phyloP scores from a whole-genome alignment of 2,113 vertebrate species.

The Poeciliopsis prolifica region DNA sequence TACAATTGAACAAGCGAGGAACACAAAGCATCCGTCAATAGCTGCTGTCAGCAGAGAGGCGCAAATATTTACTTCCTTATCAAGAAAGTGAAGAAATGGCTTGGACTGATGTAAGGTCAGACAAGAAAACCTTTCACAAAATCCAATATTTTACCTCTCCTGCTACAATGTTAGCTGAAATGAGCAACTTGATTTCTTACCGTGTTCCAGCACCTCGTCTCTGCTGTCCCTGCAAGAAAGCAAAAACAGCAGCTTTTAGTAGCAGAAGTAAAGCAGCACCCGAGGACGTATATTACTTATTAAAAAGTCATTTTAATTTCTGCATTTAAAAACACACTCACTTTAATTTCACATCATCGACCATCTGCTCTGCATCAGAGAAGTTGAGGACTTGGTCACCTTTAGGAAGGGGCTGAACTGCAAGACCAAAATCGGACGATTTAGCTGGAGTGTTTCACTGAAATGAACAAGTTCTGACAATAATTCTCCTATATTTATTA shows the following conservation, averaged over 20 bases:
- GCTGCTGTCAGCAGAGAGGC: background rate
- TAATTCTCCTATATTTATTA: background rate
- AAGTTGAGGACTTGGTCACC: constrained; percentile 97
- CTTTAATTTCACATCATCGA: constrained; percentile 94
- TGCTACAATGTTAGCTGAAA: background rate
- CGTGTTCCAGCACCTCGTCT: constrained; percentile 93
- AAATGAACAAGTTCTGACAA: background rate
- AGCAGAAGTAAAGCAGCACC: background rate
- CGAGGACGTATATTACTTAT: background rate
- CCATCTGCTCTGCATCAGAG: constrained; percentile 93
- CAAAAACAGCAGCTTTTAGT: background rate
- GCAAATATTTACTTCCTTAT: background rate
- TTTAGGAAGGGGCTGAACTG: constrained; percentile 95
- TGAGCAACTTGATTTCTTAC: constrained; percentile 77
- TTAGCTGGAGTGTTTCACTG: background rate
- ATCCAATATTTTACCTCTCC: background rate
- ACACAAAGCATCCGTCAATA: background rate
- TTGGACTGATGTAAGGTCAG: background rate
- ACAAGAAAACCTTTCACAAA: background rate
- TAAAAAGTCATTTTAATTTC: background rate
- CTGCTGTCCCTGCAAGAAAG: constrained; percentile 83
- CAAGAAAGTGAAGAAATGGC: background rate
- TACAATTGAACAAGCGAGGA: background rate
- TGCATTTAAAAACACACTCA: constrained; percentile 63
- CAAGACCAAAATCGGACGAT: constrained; percentile 47